Base-by-base conservation (phyloP, 2,797 vertebrate species). In the Masticophis lateralis region DNA sequence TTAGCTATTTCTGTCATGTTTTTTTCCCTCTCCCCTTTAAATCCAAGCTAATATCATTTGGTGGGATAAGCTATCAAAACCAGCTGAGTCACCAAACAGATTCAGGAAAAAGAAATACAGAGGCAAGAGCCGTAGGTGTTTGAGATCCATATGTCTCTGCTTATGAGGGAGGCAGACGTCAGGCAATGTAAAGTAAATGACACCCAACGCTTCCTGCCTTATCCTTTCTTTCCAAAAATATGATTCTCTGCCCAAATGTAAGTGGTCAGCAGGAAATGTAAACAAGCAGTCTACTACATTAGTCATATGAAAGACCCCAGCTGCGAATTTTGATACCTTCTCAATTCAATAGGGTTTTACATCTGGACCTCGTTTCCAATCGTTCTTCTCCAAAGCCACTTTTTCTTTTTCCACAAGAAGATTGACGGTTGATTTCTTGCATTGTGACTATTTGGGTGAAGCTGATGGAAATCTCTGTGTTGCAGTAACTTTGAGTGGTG, bases 201-300 rank as follows among this genome's bases (percentile, higher is more conserved):
- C 88, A 92, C 63, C 88, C 87, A 60, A 94, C 92, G 93, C 91
- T 94, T 94, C 91, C 88, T 92, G 93, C 43, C 88, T 86, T 27
- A 90, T 61, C 74, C 60, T 93, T 87, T 60, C 91, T 89, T 47
- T 91, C 83, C 63, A 91, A 94, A 92, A 93, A 63, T 87, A 88
- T 11, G 22, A 9, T 79, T 83, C 86, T 56, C 66, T 92, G 86
- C 74, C 69, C 59, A 91, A 90, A 57, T 95, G 91, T 90, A 86
- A 94, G 79, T 69, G 28, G 94, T 88, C 43, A 94, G 60, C 91
- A 90, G 95, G 66, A 95, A 83, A 79, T 66, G 61, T 86, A 95
- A 95, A 95, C 13, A 92, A 91, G 86, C 95, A 90, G 55, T 66
- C 3, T 57, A 37, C 61, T 56, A 55, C 47, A 89, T 0, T 87